phyloP scores from a whole-genome alignment of 2,888 invertebrate species.

The Rambutsinella grinnellia region DNA sequence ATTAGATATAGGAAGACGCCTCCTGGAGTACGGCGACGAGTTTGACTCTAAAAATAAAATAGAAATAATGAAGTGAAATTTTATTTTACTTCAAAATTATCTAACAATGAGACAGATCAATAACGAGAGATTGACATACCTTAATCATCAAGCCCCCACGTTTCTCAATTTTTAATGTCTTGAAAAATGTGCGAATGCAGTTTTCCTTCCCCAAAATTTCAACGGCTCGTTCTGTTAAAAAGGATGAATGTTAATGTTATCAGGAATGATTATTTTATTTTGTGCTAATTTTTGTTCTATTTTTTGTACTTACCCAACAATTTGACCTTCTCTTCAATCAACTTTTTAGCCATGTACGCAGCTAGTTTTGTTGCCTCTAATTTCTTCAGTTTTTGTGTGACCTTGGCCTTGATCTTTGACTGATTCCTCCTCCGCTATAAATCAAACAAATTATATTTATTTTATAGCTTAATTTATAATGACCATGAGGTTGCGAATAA shows the following conservation, averaged over 20 bases:
- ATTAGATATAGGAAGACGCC: conserved; percentile 70
- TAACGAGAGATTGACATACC: conserved; percentile 66
- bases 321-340: conserved; percentile 55
- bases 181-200: conserved; percentile 67
- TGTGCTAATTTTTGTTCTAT: too few relatives aligned
- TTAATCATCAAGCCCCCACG: conserved; percentile 69
- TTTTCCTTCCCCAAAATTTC: conserved; percentile 68
- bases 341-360: conserved; percentile 56
- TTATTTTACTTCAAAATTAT: not conserved
- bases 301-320: conserved; percentile 49
- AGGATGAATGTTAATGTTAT: not conserved
- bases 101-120: too few relatives aligned
- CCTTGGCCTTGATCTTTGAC: conserved; percentile 33
- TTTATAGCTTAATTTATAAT: too few relatives aligned
- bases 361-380: conserved; percentile 49
- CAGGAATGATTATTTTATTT: not conserved
- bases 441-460: not conserved
- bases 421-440: conserved; percentile 23
- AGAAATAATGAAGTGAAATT: not conserved
- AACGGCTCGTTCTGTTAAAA: conserved; percentile 66
- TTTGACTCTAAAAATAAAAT: conserved; percentile 68
- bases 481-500: too few relatives aligned
- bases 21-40: conserved; percentile 70
- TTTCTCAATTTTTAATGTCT: conserved; percentile 69
- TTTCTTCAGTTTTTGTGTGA: conserved; percentile 33